These are phyloP conservation scores for Motacilla alba DNA, from an alignment of 2,113 vertebrate species.

Conservation along the genomic window DNA sequence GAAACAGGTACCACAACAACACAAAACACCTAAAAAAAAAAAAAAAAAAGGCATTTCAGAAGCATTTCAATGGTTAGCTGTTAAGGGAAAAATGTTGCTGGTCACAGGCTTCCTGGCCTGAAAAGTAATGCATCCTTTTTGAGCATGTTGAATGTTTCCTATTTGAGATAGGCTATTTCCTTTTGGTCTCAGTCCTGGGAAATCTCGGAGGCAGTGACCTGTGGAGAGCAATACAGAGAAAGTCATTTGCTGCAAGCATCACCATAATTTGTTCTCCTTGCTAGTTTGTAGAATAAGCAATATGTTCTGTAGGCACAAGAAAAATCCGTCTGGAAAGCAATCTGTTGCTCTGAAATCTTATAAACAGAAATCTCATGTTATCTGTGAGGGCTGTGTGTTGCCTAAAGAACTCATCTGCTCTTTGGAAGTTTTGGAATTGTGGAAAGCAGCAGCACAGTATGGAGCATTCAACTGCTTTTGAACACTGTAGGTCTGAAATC, in stretches of 20 bases:
- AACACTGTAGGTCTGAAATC: background rate
- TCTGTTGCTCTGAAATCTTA: background rate
- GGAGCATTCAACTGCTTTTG: background rate
- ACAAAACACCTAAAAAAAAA: background rate
- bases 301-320: background rate
- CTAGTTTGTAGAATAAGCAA: background rate
- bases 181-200: background rate
- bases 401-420: background rate
- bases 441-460: background rate
- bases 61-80: background rate
- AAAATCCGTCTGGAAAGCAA: background rate
- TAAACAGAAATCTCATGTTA: background rate
- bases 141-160: background rate
- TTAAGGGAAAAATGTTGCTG: background rate
- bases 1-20: background rate
- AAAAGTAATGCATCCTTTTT: background rate
- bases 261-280: slow-evolving; percentile 7
- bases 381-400: background rate
- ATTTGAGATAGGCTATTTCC: background rate
- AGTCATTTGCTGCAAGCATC: background rate
- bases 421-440: background rate
- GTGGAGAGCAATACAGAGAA: background rate
- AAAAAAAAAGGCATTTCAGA: background rate
- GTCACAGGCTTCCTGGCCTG: background rate
- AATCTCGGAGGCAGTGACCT: background rate